Evolutionary conservation across 2,113 vertebrate genomes (phyloP).

Genomic region (Mystacornis crossleyi): DNA sequence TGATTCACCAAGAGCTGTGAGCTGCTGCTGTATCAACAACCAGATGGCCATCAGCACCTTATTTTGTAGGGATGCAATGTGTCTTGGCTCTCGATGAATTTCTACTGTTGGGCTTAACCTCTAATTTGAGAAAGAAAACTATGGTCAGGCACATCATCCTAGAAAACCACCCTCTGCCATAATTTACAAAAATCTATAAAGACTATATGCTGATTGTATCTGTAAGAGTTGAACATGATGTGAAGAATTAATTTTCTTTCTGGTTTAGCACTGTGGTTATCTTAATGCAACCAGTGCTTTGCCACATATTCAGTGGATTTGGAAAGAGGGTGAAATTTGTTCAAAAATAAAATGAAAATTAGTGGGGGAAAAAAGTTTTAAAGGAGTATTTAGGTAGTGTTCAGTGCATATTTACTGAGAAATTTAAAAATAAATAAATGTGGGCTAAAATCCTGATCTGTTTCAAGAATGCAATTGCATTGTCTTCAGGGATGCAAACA

Average conservation of each 20-base stretch:
- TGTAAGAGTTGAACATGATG: not conserved
- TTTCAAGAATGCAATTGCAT: not conserved
- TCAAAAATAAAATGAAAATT: not conserved
- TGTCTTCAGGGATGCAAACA: not conserved
- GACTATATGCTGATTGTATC: not conserved
- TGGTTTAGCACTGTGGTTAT: not conserved
- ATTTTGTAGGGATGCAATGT: not conserved
- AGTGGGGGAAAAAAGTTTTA: not conserved
- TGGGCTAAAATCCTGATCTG: not conserved
- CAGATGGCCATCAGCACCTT: not conserved
- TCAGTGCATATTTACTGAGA: not conserved
- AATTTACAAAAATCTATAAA: not conserved
- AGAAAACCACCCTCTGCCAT: not conserved
- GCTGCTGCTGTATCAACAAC: not conserved
- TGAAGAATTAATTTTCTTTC: not conserved
- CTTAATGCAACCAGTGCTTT: not conserved
- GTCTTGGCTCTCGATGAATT: not conserved
- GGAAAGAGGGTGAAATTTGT: not conserved
- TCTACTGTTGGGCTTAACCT: not conserved
- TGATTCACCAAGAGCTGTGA: not conserved
- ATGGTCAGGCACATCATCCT: not conserved
- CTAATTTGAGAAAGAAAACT: not conserved
- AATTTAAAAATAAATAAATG: not conserved
- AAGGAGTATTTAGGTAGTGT: not conserved
- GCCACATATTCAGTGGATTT: not conserved